Percentiles rank a stretch among this genome's conserved stretches.
These are phyloP conservation scores for Damaliscus lunatus DNA, from an alignment of 2,113 vertebrate genomes.

Conservation along the genomic window DNA sequence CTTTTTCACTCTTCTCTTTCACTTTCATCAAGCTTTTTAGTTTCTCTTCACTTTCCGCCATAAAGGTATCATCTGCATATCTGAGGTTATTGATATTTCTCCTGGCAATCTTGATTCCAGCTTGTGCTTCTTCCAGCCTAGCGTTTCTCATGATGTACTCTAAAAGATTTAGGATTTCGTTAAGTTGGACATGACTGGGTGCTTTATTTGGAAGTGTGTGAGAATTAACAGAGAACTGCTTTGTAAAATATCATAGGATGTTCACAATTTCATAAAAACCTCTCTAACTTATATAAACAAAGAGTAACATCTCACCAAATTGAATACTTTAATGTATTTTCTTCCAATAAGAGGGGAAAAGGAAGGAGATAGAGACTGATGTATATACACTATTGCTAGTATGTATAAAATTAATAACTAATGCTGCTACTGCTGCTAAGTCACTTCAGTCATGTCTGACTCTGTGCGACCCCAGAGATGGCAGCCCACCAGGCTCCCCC, in stretches of 20 bases:
- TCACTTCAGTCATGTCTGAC: background rate
- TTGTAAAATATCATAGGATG: background rate
- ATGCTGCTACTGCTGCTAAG: background rate
- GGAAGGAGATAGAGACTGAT: background rate
- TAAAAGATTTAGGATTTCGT: background rate
- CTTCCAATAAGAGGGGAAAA: background rate
- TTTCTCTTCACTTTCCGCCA: too few relatives aligned
- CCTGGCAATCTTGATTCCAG: too few relatives aligned
- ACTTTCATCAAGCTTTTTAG: too few relatives aligned
- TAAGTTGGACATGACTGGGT: background rate
- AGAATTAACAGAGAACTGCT: background rate
- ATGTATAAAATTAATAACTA: background rate
- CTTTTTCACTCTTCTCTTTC: too few relatives aligned
- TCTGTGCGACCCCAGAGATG: accelerated
- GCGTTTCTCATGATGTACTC: too few relatives aligned
- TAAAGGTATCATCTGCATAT: too few relatives aligned
- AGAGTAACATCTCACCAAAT: background rate
- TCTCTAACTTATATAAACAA: background rate
- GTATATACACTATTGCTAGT: background rate
- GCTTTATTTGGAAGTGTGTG: background rate
- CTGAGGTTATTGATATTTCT: too few relatives aligned
- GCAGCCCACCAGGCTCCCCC: background rate
- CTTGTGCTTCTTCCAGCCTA: too few relatives aligned
- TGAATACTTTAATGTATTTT: background rate
- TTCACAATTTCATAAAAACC: background rate